Evolutionary conservation across 2,888 invertebrate species (phyloP), one percentile per base, ranked within the genome.

Genomic region (Omphaloscelis lunosa): DNA sequence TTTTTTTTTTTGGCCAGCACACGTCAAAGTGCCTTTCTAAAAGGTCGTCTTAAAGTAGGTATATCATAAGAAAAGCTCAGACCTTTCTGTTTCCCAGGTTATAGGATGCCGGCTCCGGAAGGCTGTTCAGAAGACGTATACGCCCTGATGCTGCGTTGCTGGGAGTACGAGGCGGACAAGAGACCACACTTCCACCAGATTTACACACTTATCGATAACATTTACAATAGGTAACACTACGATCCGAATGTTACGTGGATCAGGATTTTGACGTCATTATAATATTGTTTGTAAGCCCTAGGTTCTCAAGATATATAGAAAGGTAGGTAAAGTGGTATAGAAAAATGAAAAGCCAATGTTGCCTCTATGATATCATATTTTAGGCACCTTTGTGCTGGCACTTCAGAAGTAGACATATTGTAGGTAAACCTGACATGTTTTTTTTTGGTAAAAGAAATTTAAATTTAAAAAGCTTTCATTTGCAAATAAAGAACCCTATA

Each of bases 171-270:
- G 91, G 98, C 99, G 6, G 99, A 99, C 85, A 98, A 98, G 90
- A 97, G 99, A 89, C 99, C 99, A 59, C 99, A 99, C 94, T 99
- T 99, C 95, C 98, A 98, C 94, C 98, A 99, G 95, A 98, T 99
- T 89, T 98, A 97, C 93, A 97, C 98, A 51, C 97, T 98, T 84
- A 98, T 98, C 29, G 98, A 98, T 92, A 97, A 97, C 87, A 96
- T 98, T 63, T 96, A 95, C 90, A 96, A 96, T 86, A 95, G 96
- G 90, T 96, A 95, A 92, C 91, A 84, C 27, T 63, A 29, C 20
- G 15, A 53, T 59, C 20, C 8, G 12, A 58, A 65, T 58, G 6
- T 20, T 58, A 20, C 39, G 17, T 71, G 63, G 39, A 75, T 17
- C 56, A 48, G 15, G 34, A 68, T 58, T 45, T 17, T 53, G 12